Evolutionary conservation across 2,113 vertebrate genomes (phyloP).

Genomic region (Rhinopomastus cyanomelas): DNA sequence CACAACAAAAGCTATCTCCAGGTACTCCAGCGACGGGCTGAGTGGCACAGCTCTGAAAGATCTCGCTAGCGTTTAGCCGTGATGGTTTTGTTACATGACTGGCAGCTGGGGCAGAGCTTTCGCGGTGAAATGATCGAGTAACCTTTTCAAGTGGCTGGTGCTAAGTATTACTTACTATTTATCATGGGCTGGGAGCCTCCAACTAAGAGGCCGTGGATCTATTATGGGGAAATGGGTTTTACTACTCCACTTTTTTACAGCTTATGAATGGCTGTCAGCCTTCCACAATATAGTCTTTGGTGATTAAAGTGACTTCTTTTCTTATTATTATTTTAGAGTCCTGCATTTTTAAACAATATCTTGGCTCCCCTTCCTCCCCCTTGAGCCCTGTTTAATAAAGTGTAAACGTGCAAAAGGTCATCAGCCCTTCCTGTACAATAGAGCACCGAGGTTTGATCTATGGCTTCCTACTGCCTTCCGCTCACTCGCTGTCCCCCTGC

Average conservation of each 20-base stretch:
- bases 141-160: constrained; percentile 47
- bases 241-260: constrained; percentile 32
- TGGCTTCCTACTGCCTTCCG: constrained; percentile 81
- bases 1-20: constrained; percentile 44
- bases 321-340: constrained; percentile 1
- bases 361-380: constrained; percentile 43
- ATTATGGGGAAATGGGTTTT: constrained; percentile 46
- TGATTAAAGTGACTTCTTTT: constrained; percentile 54
- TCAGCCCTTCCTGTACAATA: constrained; percentile 83
- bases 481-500: constrained; percentile 38
- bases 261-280: constrained; percentile 56
- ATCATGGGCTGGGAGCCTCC: constrained; percentile 61
- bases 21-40: constrained; percentile 41
- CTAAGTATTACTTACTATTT: constrained; percentile 57
- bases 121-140: constrained; percentile 43
- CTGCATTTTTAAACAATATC: constrained; percentile 67
- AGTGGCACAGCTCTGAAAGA: constrained; percentile 36
- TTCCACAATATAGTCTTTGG: constrained; percentile 45
- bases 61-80: constrained; percentile 26
- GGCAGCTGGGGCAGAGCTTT: constrained; percentile 53
- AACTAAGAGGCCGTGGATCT: constrained; percentile 31
- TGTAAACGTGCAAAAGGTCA: constrained; percentile 86
- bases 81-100: constrained; percentile 54
- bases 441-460: constrained; percentile 80
- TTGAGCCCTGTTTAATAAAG: constrained; percentile 72